Conservation (phyloP, 2,888 invertebrate genomes). For the Lochmaea crataegi region DNA sequence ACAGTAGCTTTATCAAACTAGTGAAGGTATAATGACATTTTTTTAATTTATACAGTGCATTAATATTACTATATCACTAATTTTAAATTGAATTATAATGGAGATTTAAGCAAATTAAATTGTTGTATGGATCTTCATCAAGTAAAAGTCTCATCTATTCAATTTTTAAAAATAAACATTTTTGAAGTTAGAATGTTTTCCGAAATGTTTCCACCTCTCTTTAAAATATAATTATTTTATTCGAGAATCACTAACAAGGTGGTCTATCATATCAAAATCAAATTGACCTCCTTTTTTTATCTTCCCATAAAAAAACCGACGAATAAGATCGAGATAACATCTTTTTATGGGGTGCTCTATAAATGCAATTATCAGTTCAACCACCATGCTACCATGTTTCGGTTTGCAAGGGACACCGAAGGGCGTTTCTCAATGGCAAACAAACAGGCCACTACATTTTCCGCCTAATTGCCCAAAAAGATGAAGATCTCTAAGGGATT, state of each 20-base stretch:
- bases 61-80: too few relatives aligned
- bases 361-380: slow-evolving; percentile 27
- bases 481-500: slow-evolving; percentile 55
- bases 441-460: slow-evolving; percentile 57
- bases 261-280: slow-evolving; percentile 25
- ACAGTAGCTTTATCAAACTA: too few relatives aligned
- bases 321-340: slow-evolving; percentile 30
- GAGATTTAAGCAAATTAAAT: too few relatives aligned
- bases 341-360: slow-evolving; percentile 23
- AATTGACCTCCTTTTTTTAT: slow-evolving; percentile 28
- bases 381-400: slow-evolving; percentile 33
- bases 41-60: too few relatives aligned
- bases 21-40: too few relatives aligned
- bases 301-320: slow-evolving; percentile 34
- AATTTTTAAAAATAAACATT: too few relatives aligned
- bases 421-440: slow-evolving; percentile 45
- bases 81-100: too few relatives aligned
- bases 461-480: slow-evolving; percentile 62
- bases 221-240: background rate
- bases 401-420: slow-evolving; percentile 37
- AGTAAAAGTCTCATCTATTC: too few relatives aligned
- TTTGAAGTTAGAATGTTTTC: too few relatives aligned
- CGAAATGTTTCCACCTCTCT: too few relatives aligned
- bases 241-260: slow-evolving; percentile 8
- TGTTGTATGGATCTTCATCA: too few relatives aligned